A percentile compares a stretch with the other conserved stretches of the same genome.
These are phyloP conservation scores for Psittacula derbiana DNA, from an alignment of 2,797 vertebrate species.

Conservation along the genomic window DNA sequence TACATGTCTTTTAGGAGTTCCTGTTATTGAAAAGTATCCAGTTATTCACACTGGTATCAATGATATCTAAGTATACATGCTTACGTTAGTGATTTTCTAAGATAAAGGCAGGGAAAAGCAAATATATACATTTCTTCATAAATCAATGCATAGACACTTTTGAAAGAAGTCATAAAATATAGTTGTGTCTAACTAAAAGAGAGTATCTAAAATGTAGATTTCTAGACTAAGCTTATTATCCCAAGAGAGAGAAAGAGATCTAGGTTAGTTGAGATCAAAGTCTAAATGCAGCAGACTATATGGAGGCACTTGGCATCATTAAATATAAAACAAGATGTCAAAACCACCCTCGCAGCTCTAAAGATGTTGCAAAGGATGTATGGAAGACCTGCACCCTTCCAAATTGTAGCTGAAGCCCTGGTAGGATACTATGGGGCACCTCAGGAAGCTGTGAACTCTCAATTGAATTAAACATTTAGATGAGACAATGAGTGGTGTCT, in stretches of 20 bases:
- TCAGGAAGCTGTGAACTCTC: not conserved
- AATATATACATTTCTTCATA: not conserved
- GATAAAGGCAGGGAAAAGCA: not conserved
- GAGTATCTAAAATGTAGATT: not conserved
- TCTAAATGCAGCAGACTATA: not conserved
- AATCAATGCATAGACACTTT: not conserved
- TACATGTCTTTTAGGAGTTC: not conserved
- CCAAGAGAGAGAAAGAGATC: not conserved
- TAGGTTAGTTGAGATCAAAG: not conserved
- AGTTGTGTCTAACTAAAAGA: not conserved
- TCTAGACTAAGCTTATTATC: not conserved
- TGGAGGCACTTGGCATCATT: not conserved
- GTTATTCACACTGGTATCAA: not conserved
- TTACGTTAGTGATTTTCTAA: not conserved
- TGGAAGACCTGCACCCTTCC: rapidly evolving
- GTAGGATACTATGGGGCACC: not conserved
- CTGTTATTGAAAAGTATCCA: not conserved
- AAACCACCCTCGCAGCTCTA: not conserved
- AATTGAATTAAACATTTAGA: not conserved
- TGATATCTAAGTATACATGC: not conserved
- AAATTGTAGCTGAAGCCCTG: not conserved
- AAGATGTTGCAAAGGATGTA: not conserved
- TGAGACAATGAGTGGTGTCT: not conserved
- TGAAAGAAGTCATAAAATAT: not conserved
- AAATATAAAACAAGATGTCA: not conserved